Conservation (phyloP, 2,113 vertebrate species). For the Sus scrofa region DNA sequence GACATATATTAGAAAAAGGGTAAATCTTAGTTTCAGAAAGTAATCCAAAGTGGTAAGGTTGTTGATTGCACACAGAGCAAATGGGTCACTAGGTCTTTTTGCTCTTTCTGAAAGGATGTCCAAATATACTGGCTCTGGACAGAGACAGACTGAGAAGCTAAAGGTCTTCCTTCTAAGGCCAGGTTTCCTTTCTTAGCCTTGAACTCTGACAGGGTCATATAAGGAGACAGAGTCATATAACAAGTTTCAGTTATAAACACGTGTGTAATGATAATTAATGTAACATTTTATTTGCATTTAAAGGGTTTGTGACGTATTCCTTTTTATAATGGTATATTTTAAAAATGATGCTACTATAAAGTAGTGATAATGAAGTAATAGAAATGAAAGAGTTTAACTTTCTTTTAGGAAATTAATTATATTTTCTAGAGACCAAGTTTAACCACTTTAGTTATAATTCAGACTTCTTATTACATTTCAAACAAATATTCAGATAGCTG, state of each 20-base stretch:
- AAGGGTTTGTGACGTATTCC: neutral
- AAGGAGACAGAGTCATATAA: neutral
- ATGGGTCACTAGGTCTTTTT: neutral
- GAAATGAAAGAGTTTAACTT: neutral
- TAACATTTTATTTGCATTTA: conserved; percentile 29
- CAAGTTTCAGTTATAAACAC: neutral
- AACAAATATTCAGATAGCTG: neutral
- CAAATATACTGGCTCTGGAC: neutral
- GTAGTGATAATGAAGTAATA: neutral
- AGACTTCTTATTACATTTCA: neutral
- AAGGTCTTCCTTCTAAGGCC: neutral
- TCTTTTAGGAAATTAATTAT: conserved; percentile 12
- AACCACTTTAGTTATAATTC: neutral
- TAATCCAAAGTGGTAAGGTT: neutral
- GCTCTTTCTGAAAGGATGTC: neutral
- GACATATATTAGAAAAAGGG: neutral
- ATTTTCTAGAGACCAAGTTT: conserved; percentile 38
- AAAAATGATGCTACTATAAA: neutral
- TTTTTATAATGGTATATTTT: neutral
- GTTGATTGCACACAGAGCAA: neutral
- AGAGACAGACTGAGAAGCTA: neutral
- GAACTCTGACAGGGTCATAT: neutral
- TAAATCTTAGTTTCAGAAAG: neutral
- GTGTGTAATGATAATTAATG: neutral
- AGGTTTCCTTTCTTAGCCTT: neutral